Conservation (phyloP, 2,113 vertebrate genomes). For the Chroicocephalus ridibundus region DNA sequence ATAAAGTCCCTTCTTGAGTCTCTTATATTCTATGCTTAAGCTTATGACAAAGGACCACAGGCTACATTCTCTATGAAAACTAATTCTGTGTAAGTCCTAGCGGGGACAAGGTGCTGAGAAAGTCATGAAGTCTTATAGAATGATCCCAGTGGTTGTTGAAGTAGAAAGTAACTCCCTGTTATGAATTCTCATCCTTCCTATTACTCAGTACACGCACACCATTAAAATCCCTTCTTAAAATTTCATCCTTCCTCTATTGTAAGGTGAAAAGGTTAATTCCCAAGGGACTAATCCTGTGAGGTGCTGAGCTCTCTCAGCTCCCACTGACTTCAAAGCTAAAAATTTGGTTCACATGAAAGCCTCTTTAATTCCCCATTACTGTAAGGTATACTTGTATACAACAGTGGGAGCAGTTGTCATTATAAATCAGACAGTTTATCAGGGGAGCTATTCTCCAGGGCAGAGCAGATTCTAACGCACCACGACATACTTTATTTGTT, state of each 20-base stretch:
- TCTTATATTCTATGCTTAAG: background rate
- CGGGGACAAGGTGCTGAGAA: background rate
- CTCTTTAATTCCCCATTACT: constrained; percentile 71
- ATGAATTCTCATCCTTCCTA: background rate
- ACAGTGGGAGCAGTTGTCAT: constrained; percentile 65
- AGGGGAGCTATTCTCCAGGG: constrained; percentile 45
- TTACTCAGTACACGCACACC: background rate
- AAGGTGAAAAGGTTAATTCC: constrained; percentile 70
- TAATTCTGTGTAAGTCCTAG: background rate
- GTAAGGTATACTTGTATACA: constrained; percentile 70
- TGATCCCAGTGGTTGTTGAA: background rate
- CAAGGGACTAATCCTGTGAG: constrained; percentile 53
- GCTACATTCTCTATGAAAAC: background rate
- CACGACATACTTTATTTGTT: constrained; percentile 64
- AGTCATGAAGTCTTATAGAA: background rate
- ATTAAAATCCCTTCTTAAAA: constrained; percentile 34
- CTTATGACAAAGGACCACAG: background rate
- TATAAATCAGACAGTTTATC: constrained; percentile 57
- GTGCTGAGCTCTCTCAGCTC: constrained; percentile 40
- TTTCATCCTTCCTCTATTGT: constrained; percentile 29
- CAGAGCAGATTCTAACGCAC: constrained; percentile 59
- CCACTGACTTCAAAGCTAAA: constrained; percentile 67
- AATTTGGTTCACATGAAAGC: constrained; percentile 69
- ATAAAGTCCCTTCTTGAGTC: background rate
- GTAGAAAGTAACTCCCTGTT: background rate